A percentile compares a stretch with the other conserved stretches of the same genome.
Evolutionary conservation across 2,113 vertebrate genomes (phyloP).

Genomic region (Casuarius casuarius): DNA sequence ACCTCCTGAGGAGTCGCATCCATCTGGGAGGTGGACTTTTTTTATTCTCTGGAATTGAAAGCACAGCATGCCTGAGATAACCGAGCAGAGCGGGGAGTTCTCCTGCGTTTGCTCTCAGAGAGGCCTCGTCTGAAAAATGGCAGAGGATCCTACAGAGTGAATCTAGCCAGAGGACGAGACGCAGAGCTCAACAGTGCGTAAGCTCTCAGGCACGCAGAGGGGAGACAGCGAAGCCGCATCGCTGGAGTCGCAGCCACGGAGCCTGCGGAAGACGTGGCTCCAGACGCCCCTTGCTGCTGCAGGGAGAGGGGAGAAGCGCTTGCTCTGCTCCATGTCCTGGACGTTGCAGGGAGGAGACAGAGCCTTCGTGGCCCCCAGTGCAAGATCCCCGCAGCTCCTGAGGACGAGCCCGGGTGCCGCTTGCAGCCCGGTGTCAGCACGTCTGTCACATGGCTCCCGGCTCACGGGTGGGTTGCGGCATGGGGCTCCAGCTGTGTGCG

Average conservation of each 20-base stretch:
- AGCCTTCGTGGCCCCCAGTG: not conserved
- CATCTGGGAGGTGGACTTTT: not conserved
- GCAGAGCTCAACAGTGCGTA: not conserved
- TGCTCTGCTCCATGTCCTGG: not conserved
- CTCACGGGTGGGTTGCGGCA: accelerated
- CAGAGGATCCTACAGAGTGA: accelerated
- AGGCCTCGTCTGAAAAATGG: not conserved
- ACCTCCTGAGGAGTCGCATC: not conserved
- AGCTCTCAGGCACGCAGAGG: accelerated
- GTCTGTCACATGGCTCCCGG: not conserved
- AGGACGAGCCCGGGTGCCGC: accelerated
- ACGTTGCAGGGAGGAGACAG: accelerated
- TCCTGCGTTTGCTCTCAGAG: not conserved
- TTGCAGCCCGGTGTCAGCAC: not conserved
- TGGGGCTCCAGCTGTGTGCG: not conserved
- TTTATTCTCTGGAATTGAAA: not conserved
- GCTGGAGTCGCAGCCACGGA: not conserved
- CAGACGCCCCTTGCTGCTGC: not conserved
- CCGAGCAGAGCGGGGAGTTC: accelerated
- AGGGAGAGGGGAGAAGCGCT: not conserved
- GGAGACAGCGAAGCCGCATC: not conserved
- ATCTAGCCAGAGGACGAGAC: not conserved
- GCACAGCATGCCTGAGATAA: not conserved
- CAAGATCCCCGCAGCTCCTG: not conserved
- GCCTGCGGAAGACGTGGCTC: not conserved